Base-by-base conservation (phyloP, 2,797 vertebrate species). In the Sebastes trivittatus region DNA sequence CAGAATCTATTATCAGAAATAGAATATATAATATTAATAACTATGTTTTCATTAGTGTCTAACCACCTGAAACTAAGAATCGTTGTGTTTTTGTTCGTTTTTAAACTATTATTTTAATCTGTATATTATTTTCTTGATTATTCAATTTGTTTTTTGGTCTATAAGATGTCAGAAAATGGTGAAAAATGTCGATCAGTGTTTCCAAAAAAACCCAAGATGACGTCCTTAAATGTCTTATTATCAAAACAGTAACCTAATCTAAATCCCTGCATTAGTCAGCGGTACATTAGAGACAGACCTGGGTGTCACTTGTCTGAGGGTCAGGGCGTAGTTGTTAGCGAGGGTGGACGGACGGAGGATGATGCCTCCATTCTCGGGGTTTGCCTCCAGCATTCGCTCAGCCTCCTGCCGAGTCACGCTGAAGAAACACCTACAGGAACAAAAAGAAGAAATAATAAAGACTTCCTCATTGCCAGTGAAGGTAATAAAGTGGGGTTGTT, bases 291-390 rank as follows among this genome's bases (percentile, higher is more conserved):
- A 64, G 36, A 4, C 81, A 29, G 63, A 95, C 95, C 92, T 93
- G 64, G 46, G 1, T 5, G 6, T 74, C 23, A 7, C 9, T 5
- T 91, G 92, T 84, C 93, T 92, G 54, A 96, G 73, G 22, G 96
- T 96, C 83, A 97, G 59, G 49, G 97, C 95, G 0, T 95, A 97
- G 90, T 92, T 96, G 73, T 92, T 92, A 62, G 84, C 66, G 72
- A 95, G 75, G 8, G 93, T 92, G 16, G 96, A 94, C 0, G 97
- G 97, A 5, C 96, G 95, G 55, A 98, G 87, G 80, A 97, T 96
- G 89, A 97, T 91, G 79, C 89, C 89, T 59, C 97, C 97, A 14
- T 54, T 72, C 1, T 94, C 91, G 3, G 96, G 94, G 49, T 96
- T 94, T 22, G 78, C 88, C 36, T 91, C 80, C 29, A 97, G 90